phyloP scores from a whole-genome alignment of 2,113 vertebrate genomes.

The human region DNA sequence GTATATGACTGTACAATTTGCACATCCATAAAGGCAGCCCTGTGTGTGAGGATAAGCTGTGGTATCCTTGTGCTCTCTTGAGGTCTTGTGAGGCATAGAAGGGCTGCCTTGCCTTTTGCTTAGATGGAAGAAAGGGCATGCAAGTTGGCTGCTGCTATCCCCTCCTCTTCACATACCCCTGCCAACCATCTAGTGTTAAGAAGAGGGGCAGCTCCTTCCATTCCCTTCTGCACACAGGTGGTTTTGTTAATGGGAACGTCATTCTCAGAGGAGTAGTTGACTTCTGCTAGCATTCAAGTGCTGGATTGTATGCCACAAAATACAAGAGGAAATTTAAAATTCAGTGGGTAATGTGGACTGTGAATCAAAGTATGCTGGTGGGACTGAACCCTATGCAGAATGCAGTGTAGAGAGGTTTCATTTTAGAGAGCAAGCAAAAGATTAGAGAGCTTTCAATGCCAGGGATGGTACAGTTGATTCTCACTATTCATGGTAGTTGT shows the following conservation, averaged over 20 bases:
- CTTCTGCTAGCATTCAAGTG: not conserved
- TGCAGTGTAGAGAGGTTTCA: not conserved
- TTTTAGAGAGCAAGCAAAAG: not conserved
- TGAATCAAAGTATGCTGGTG: not conserved
- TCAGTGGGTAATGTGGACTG: not conserved
- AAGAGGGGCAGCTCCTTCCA: fast-evolving
- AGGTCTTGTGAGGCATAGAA: not conserved
- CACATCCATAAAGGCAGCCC: not conserved
- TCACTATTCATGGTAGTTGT: not conserved
- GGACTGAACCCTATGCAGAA: not conserved
- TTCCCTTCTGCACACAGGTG: not conserved
- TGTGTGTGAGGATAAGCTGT: not conserved
- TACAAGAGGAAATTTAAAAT: not conserved
- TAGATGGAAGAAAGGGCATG: not conserved
- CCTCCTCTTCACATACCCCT: not conserved
- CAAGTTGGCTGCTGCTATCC: not conserved
- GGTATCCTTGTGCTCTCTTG: not conserved
- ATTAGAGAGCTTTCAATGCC: not conserved
- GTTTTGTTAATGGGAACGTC: not conserved
- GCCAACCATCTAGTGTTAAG: not conserved
- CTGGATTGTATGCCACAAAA: not conserved
- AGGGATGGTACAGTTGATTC: too few relatives aligned
- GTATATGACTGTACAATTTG: fast-evolving
- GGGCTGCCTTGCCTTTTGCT: not conserved
- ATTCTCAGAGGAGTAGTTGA: not conserved